These are phyloP conservation scores for Limonius californicus DNA, from an alignment of 1,140 invertebrate genomes.

Conservation along the genomic window DNA sequence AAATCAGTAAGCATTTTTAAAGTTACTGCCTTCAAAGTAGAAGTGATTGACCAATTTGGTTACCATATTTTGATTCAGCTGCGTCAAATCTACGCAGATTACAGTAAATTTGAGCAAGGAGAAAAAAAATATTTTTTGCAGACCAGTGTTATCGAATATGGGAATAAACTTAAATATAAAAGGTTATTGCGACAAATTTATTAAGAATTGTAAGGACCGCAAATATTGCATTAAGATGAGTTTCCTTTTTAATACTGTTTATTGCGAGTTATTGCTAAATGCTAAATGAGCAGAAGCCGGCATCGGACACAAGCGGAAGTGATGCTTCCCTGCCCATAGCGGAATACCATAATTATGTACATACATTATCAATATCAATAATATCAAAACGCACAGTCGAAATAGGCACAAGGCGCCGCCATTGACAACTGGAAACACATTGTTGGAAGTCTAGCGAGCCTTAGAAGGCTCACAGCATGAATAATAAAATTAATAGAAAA, in stretches of 20 bases:
- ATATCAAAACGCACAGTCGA: constrained; percentile 30
- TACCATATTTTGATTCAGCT: too few relatives aligned
- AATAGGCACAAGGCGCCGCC: constrained; percentile 39
- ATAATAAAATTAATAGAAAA: constrained; percentile 18
- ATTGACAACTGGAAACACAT: constrained; percentile 38
- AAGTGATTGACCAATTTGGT: too few relatives aligned
- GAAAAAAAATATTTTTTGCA: too few relatives aligned
- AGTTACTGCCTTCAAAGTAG: too few relatives aligned
- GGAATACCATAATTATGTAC: neutral
- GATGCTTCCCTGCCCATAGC: neutral
- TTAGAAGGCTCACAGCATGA: neutral
- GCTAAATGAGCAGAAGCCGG: constrained; percentile 38
- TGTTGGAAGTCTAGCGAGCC: constrained; percentile 28
- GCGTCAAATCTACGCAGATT: too few relatives aligned
- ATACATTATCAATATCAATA: constrained; percentile 16
- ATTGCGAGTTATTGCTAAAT: constrained; percentile 50
- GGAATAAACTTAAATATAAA: too few relatives aligned
- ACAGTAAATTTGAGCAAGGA: too few relatives aligned
- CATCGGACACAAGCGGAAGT: neutral
- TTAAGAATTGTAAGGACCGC: neutral
- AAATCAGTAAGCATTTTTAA: too few relatives aligned
- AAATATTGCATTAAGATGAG: constrained; percentile 4
- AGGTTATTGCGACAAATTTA: neutral
- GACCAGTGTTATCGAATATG: too few relatives aligned
- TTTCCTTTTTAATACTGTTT: constrained; percentile 44